Conservation (phyloP, 2,113 vertebrate species). For the Xiphorhynchus elegans region DNA sequence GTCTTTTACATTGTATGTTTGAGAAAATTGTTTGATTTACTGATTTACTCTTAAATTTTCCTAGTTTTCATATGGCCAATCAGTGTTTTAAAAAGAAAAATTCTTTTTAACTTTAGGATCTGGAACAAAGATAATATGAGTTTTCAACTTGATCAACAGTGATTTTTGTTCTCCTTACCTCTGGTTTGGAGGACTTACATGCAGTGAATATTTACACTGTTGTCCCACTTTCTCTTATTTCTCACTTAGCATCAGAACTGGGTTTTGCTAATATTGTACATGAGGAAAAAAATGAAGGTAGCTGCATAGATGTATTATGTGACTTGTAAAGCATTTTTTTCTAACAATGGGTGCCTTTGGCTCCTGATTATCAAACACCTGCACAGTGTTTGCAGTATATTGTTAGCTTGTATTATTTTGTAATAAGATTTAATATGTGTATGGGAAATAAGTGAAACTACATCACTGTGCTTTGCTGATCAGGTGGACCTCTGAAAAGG, state of each 20-base stretch:
- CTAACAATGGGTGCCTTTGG: not conserved
- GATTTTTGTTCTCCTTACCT: not conserved
- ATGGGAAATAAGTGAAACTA: not conserved
- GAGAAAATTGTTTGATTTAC: not conserved
- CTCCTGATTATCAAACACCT: not conserved
- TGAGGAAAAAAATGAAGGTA: not conserved
- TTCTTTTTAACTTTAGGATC: rapidly evolving
- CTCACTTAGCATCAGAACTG: not conserved
- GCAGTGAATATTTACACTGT: not conserved
- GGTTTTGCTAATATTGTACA: not conserved
- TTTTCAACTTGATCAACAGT: not conserved
- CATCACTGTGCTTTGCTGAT: not conserved
- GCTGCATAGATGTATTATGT: not conserved
- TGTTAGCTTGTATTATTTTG: not conserved
- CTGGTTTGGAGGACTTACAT: not conserved
- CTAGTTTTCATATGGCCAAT: not conserved
- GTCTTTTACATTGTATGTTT: not conserved
- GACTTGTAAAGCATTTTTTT: not conserved
- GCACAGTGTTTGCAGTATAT: not conserved
- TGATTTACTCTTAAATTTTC: not conserved
- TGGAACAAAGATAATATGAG: not conserved
- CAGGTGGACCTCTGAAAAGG: not conserved
- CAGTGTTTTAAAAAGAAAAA: not conserved
- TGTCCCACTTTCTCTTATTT: not conserved
- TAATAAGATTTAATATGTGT: not conserved